Evolutionary conservation across 2,888 invertebrate genomes (phyloP).

Genomic region (Lasioglossum vierecki): DNA sequence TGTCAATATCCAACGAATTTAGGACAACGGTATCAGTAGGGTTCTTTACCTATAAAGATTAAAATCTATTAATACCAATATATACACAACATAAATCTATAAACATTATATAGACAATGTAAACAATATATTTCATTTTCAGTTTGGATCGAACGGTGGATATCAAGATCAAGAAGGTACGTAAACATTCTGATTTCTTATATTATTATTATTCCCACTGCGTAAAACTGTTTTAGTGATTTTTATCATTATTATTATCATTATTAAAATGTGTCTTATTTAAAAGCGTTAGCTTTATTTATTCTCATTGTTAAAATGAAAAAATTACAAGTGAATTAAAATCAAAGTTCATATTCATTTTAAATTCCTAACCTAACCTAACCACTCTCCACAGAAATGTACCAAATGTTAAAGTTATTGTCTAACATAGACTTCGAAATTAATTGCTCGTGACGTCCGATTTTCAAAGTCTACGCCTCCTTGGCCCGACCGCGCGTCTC

Average conservation of each 20-base stretch:
- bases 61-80: not conserved
- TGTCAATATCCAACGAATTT: constrained; percentile 91
- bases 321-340: not conserved
- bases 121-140: not conserved
- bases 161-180: not conserved
- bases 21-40: constrained; percentile 89
- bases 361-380: not conserved
- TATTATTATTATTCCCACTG: not conserved
- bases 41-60: constrained; percentile 85
- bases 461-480: too few species aligned
- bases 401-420: not conserved
- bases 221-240: not conserved
- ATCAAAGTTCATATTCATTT: not conserved
- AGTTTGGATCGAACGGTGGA: not conserved
- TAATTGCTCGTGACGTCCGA: too few species aligned
- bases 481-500: too few species aligned
- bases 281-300: not conserved
- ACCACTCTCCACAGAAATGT: not conserved
- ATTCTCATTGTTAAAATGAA: not conserved
- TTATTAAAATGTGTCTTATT: not conserved
- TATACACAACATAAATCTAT: too few species aligned
- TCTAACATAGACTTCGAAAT: not conserved
- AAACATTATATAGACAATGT: too few species aligned
- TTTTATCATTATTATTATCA: not conserved
- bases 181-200: not conserved